A percentile compares a stretch with the other conserved stretches of the same genome.
Evolutionary conservation across 1,140 invertebrate genomes (phyloP).

Genomic region (Nylanderia fulva): DNA sequence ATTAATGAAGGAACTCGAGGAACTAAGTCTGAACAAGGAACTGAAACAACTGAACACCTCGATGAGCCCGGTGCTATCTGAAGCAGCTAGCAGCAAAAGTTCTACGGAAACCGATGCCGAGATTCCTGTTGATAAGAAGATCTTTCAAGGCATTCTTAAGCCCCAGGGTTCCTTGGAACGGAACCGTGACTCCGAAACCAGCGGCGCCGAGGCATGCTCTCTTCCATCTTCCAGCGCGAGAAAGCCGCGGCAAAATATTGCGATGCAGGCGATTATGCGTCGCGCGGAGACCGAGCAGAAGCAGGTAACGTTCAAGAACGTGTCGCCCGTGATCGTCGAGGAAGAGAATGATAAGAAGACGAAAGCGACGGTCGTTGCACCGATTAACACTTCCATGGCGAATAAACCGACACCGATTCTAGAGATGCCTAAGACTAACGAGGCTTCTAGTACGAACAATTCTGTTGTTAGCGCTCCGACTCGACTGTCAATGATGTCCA

Average conservation of each 20-base stretch:
- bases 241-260: slow-evolving; percentile 89
- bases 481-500: slow-evolving; percentile 65
- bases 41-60: slow-evolving; percentile 67
- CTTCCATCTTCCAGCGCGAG: slow-evolving; percentile 72
- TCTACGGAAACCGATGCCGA: slow-evolving; percentile 77
- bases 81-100: slow-evolving; percentile 80
- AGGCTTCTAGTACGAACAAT: neutral
- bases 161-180: slow-evolving; percentile 89
- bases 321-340: slow-evolving; percentile 78
- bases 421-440: slow-evolving; percentile 54
- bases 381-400: neutral
- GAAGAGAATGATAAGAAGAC: slow-evolving; percentile 68
- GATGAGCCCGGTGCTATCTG: slow-evolving; percentile 81
- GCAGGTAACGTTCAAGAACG: slow-evolving; percentile 82
- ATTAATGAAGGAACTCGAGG: slow-evolving; percentile 83
- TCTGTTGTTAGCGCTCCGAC: slow-evolving; percentile 51
- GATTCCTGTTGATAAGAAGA: slow-evolving; percentile 85
- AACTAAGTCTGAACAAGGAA: slow-evolving; percentile 81
- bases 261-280: slow-evolving; percentile 91
- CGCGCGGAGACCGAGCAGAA: slow-evolving; percentile 82
- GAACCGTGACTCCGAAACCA: slow-evolving; percentile 84
- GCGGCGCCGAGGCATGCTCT: slow-evolving; percentile 80
- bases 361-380: neutral
- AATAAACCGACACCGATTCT: slow-evolving; percentile 39
- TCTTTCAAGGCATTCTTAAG: slow-evolving; percentile 88